Base-by-base conservation (phyloP, 2,888 invertebrate genomes). In the Pyrrhosoma nymphula region DNA sequence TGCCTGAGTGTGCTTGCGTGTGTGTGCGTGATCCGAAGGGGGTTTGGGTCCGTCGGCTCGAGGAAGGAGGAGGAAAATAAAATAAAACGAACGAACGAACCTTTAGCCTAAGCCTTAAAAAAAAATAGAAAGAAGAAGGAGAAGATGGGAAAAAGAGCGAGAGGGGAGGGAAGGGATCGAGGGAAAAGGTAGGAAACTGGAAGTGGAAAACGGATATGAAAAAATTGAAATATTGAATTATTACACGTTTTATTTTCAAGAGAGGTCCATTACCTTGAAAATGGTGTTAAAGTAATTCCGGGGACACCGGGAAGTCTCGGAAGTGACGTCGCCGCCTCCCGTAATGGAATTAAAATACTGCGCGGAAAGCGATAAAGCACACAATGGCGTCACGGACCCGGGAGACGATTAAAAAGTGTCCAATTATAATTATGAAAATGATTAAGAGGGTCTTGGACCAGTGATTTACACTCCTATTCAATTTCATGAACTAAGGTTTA, bases 191-290 rank as follows among this genome's bases (percentile, higher is more conserved):
- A 55, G 93, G n/a, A 69, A 93, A 39, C 63, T 12, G 75, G 55
- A n/a, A 47, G 69, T 55, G 47, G 69, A 56, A 93, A 93, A 93
- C 93, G 93, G 93, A 93, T 93, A 93, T 93, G 93, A 93, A 93
- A 93, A 93, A 93, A 93, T 93, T 93, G 93, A 69, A 93, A 75
- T 93, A 93, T 93, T 93, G 93, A 93, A 93, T 93, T 93, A 93
- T 93, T 93, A 93, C 93, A 93, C 39, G 91, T 26, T 88, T 60
- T 69, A 93, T 93, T 75, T 69, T 93, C 30, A 35, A 39, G 75
- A 63, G 93, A 18, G 47, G 23, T 69, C 69, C 69, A 69, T 93
- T 69, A 75, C 55, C 47, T 55, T 93, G 69, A 47, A 69, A 75
- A 93, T 69, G 69, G 93, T 63, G 93, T 93, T 47, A 93, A 93